Evolutionary conservation across 2,113 vertebrate genomes (phyloP).

Genomic region (Heteronetta atricapilla): DNA sequence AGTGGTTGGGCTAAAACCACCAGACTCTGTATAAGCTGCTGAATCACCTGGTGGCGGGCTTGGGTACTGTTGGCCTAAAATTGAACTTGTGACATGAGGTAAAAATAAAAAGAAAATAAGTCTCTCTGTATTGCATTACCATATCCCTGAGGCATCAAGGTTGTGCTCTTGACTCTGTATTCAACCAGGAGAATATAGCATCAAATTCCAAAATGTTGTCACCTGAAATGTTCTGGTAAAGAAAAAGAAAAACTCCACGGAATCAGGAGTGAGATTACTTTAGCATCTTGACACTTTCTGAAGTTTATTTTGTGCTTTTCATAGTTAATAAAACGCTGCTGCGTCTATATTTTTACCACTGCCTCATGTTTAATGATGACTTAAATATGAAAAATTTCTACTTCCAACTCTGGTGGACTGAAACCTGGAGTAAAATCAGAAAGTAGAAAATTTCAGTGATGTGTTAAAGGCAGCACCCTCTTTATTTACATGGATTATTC

Average conservation of each 20-base stretch:
- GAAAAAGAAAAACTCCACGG: background rate
- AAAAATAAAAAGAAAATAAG: conserved; percentile 65
- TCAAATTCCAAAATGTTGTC: conserved; percentile 36
- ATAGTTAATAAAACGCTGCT: background rate
- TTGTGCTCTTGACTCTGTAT: background rate
- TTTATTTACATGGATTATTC: background rate
- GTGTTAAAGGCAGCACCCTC: background rate
- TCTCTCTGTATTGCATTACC: conserved; percentile 49
- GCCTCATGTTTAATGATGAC: background rate
- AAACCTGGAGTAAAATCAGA: background rate
- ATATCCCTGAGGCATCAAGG: background rate
- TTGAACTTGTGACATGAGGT: conserved; percentile 64
- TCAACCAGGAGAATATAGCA: background rate
- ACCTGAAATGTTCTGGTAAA: conserved; percentile 35
- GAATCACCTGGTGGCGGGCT: background rate
- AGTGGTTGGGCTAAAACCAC: background rate
- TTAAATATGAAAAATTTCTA: background rate
- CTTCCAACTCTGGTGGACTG: background rate
- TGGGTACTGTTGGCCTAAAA: conserved; percentile 56
- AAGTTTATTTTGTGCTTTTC: background rate
- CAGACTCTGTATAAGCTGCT: background rate
- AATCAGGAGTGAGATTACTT: background rate
- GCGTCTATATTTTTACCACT: background rate
- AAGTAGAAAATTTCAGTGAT: background rate
- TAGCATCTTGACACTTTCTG: background rate